phyloP scores from a whole-genome alignment of 1,140 invertebrate genomes.

The Drosophila sp. region DNA sequence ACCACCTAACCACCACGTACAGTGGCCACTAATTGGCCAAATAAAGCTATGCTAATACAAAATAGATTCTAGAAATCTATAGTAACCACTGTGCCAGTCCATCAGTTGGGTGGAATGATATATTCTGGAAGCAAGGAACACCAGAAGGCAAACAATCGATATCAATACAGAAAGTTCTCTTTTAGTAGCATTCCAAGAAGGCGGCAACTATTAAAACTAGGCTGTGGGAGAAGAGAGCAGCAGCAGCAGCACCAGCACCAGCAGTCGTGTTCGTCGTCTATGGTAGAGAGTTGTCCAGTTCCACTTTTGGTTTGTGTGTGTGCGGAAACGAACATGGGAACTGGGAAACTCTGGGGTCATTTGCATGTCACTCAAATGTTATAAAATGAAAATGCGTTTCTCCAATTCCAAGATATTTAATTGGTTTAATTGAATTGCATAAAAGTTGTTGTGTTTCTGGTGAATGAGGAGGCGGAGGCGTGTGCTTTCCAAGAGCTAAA shows the following conservation, averaged over 20 bases:
- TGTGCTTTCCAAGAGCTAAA: neutral
- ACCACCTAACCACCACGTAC: neutral
- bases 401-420: conserved; percentile 54
- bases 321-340: conserved; percentile 1
- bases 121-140: conserved; percentile 5
- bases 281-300: neutral
- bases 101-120: neutral
- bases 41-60: neutral
- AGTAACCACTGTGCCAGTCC: neutral
- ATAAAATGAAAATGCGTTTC: conserved; percentile 16
- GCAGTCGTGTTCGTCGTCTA: too few species aligned
- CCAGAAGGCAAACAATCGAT: conserved; percentile 5
- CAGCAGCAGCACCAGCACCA: too few species aligned
- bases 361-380: conserved; percentile 25
- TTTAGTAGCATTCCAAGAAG: neutral
- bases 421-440: conserved; percentile 57
- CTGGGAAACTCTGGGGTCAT: neutral
- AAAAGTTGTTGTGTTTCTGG: neutral
- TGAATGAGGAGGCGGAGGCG: neutral
- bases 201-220: neutral
- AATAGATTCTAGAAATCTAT: neutral
- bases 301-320: neutral
- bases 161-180: neutral
- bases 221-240: neutral
- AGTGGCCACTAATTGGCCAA: neutral